Evolutionary conservation across 2,888 invertebrate species (phyloP).

Genomic region (Marasmarcha lunaedactyla): DNA sequence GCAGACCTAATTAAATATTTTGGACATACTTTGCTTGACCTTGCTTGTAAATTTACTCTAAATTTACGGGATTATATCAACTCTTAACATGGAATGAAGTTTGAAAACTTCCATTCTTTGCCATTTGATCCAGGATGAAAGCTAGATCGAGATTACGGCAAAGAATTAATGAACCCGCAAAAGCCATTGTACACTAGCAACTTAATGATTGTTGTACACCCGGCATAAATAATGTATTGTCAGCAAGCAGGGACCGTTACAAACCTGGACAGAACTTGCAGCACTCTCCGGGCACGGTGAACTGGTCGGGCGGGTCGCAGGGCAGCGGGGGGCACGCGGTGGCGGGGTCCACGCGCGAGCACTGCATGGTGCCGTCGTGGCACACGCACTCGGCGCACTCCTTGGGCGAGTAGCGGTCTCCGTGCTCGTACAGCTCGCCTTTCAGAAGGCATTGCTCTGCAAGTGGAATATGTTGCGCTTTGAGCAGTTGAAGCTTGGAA

Average conservation of each 20-base stretch:
- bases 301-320: conserved; percentile 82
- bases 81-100: too few relatives aligned
- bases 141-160: too few relatives aligned
- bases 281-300: conserved; percentile 87
- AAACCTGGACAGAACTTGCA: conserved; percentile 91
- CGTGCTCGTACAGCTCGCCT: conserved; percentile 82
- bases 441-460: conserved; percentile 79
- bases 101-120: too few relatives aligned
- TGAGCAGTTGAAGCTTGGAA: not conserved
- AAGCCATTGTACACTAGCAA: too few relatives aligned
- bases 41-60: too few relatives aligned
- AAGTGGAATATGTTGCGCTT: conserved; percentile 20
- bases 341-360: conserved; percentile 78
- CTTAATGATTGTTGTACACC: too few relatives aligned
- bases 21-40: too few relatives aligned
- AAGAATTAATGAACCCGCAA: too few relatives aligned
- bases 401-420: conserved; percentile 77
- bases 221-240: too few relatives aligned
- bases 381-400: conserved; percentile 88
- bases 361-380: conserved; percentile 84
- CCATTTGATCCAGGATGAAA: too few relatives aligned
- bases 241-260: not conserved
- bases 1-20: too few relatives aligned
- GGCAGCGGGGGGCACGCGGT: conserved; percentile 81
- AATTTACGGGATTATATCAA: too few relatives aligned